Percentiles rank a stretch among this genome's conserved stretches.
phyloP scores from a whole-genome alignment of 2,888 invertebrate species.

The Cybosia mesomella region DNA sequence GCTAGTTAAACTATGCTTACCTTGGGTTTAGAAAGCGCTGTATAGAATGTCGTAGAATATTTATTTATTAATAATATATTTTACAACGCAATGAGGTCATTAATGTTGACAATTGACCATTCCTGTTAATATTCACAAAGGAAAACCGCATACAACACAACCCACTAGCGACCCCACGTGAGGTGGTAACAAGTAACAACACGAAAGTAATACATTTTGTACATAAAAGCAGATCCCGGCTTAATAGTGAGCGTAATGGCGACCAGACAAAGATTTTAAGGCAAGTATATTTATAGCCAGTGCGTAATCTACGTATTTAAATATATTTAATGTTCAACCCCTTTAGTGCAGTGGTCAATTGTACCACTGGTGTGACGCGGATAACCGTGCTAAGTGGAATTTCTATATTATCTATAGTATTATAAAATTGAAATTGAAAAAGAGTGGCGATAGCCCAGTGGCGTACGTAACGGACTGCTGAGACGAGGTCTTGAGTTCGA shows the following conservation, averaged over 20 bases:
- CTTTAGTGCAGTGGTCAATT: slow-evolving; percentile 3
- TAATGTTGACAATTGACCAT: background rate
- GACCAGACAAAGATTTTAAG: slow-evolving; percentile 26
- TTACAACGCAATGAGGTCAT: background rate
- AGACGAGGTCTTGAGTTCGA: too few species aligned
- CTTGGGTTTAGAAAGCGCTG: too few species aligned
- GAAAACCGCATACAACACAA: slow-evolving; percentile 18
- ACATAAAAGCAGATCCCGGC: slow-evolving; percentile 19
- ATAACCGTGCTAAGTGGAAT: background rate
- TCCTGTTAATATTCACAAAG: slow-evolving; percentile 10
- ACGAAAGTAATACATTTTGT: slow-evolving; percentile 21
- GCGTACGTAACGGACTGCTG: too few species aligned
- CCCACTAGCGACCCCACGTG: background rate
- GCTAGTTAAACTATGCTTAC: too few species aligned
- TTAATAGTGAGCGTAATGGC: slow-evolving; percentile 26
- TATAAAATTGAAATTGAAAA: too few species aligned
- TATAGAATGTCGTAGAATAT: too few species aligned
- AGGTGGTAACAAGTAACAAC: slow-evolving; percentile 24
- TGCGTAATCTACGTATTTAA: slow-evolving; percentile 29
- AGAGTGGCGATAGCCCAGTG: too few species aligned
- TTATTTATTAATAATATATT: too few species aligned
- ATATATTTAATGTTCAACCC: slow-evolving; percentile 21
- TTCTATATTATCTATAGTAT: too few species aligned
- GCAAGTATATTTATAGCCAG: slow-evolving; percentile 32
- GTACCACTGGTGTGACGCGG: background rate